A percentile compares a stretch with the other conserved stretches of the same genome.
These are phyloP conservation scores for Parelbella ahira DNA, from an alignment of 2,888 invertebrate species.

Conservation along the genomic window DNA sequence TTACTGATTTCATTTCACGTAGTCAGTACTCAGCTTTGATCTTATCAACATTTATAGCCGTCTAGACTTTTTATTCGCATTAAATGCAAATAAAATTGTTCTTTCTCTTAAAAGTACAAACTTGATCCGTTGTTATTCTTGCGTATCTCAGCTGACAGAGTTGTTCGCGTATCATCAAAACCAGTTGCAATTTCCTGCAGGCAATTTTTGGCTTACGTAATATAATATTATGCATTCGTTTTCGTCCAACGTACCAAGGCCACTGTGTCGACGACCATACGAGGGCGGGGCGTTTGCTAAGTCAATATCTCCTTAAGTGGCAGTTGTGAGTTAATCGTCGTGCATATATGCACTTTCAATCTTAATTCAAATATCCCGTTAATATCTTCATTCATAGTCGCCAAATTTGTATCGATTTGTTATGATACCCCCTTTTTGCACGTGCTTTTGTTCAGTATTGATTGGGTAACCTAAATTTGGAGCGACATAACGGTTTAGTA, in stretches of 20 bases:
- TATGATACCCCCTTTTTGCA: slow-evolving; percentile 24
- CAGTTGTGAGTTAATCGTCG: slow-evolving; percentile 63
- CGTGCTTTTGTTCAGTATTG: slow-evolving; percentile 36
- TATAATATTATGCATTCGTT: slow-evolving; percentile 56
- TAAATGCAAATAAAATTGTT: slow-evolving; percentile 27
- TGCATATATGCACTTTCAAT: slow-evolving; percentile 71
- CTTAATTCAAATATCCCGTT: slow-evolving; percentile 53
- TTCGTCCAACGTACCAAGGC: slow-evolving; percentile 51
- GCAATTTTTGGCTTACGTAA: slow-evolving; percentile 55
- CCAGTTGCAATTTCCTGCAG: slow-evolving; percentile 65
- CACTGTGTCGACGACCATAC: slow-evolving; percentile 50
- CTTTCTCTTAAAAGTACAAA: slow-evolving; percentile 38
- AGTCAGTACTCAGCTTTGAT: slow-evolving; percentile 25
- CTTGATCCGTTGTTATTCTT: slow-evolving; percentile 39
- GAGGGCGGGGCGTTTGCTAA: slow-evolving; percentile 57
- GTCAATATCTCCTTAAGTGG: slow-evolving; percentile 65
- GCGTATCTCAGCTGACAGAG: slow-evolving; percentile 50
- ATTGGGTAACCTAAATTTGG: slow-evolving; percentile 46
- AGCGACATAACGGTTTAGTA: slow-evolving; percentile 51
- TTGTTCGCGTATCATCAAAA: slow-evolving; percentile 48
- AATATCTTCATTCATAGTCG: slow-evolving; percentile 48
- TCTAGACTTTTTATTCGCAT: slow-evolving; percentile 29
- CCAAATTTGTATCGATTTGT: background rate
- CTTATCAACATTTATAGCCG: slow-evolving; percentile 26
- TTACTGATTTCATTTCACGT: slow-evolving; percentile 32